A percentile compares a stretch with the other conserved stretches of the same genome.
phyloP scores from a whole-genome alignment of 2,888 invertebrate species.

The Eucera pruinosa region DNA sequence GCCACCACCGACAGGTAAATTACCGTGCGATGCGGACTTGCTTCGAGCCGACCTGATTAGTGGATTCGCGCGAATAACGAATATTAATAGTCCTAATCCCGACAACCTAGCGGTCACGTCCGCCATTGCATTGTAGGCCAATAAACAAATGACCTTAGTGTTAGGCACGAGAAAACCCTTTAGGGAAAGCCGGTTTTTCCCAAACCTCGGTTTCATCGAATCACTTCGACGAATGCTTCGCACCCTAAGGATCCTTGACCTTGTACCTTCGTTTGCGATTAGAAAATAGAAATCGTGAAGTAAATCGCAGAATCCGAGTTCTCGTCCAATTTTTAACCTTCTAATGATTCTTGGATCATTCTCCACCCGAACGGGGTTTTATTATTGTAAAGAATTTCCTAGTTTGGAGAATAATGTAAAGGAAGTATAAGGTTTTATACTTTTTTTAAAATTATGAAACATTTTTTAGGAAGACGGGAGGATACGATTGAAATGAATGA shows the following conservation, averaged over 20 bases:
- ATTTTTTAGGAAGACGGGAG: too few species aligned
- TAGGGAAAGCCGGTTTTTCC: conserved; percentile 55
- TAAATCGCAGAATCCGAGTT: too few species aligned
- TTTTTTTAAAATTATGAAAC: too few species aligned
- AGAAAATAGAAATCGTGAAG: conserved; percentile 9
- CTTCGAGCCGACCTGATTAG: conserved; percentile 21
- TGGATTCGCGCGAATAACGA: conserved; percentile 54
- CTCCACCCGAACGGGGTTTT: too few species aligned
- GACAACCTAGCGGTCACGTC: conserved; percentile 51
- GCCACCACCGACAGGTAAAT: conserved; percentile 25
- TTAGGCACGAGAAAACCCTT: conserved; percentile 59
- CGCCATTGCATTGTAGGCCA: conserved; percentile 56
- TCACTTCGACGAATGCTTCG: conserved; percentile 22
- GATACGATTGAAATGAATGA: too few species aligned
- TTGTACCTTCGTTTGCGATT: background rate
- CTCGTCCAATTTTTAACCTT: too few species aligned
- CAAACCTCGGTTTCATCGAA: conserved; percentile 58
- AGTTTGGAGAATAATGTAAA: too few species aligned
- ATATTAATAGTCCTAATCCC: conserved; percentile 69
- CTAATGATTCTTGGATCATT: too few species aligned
- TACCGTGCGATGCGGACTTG: background rate
- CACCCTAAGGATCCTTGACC: conserved; percentile 18
- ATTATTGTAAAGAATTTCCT: too few species aligned
- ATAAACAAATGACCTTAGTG: conserved; percentile 61
- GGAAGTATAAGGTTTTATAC: too few species aligned